Base-by-base conservation (phyloP, 2,888 invertebrate genomes). In the Alviniconcha strummeri region DNA sequence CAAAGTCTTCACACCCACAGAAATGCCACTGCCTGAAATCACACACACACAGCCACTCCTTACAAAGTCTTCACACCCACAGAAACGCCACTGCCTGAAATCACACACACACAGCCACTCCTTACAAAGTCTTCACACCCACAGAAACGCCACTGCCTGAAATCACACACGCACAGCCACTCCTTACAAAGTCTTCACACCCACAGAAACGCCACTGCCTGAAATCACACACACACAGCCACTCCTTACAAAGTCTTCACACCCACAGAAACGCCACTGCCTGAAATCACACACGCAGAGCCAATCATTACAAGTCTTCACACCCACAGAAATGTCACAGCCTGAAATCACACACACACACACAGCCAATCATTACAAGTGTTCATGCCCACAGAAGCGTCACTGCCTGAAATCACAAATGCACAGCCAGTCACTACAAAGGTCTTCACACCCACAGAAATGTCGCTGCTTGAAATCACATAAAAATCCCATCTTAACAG, bases 261-360 rank as follows among this genome's bases (percentile, higher is more conserved):
- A n/a, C n/a, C n/a, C n/a, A n/a, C n/a, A n/a, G n/a, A 72, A 72
- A 72, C 19, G 52, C 9, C 9, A 72, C n/a, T n/a, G n/a, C n/a
- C n/a, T n/a, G n/a, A n/a, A n/a, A n/a, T n/a, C n/a, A n/a, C n/a
- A n/a, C n/a, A n/a, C n/a, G n/a, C n/a, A 64, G 5, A n/a, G n/a
- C n/a, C n/a, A n/a, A n/a, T n/a, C n/a, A n/a, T n/a, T n/a, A n/a
- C n/a, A n/a, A n/a, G n/a, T n/a, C n/a, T n/a, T n/a, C n/a, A n/a
- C n/a, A n/a, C n/a, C n/a, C n/a, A n/a, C n/a, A n/a, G n/a, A n/a
- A n/a, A n/a, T n/a, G n/a, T n/a, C n/a, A n/a, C 72, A 36, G 19
- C 69, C 80, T 86, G 71, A 77, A 74, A 81, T 11, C n/a, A n/a
- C 17, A 67, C 19, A 67, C n/a, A n/a, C n/a, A n/a, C n/a, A n/a